These are phyloP conservation scores for Micrastur ruficollis DNA, from an alignment of 2,797 vertebrate genomes.

Conservation along the genomic window DNA sequence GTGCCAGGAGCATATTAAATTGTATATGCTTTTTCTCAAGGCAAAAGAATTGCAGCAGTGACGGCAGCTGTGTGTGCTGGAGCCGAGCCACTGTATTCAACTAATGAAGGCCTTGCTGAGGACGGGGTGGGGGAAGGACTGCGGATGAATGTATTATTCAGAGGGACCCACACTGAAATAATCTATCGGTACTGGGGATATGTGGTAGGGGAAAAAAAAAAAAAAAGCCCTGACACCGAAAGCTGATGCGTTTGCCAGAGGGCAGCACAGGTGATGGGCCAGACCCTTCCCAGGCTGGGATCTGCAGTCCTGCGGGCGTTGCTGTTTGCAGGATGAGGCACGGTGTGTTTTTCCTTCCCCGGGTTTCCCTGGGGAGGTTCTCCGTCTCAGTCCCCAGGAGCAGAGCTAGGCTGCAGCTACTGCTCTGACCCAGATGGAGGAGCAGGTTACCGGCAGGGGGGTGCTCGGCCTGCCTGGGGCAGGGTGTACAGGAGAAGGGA, in stretches of 20 bases:
- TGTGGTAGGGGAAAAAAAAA: neutral
- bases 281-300: neutral
- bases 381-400: neutral
- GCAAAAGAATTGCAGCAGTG: slow-evolving; percentile 65
- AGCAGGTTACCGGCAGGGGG: neutral
- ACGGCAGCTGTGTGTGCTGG: slow-evolving; percentile 70
- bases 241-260: neutral
- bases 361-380: neutral
- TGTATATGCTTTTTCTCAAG: slow-evolving; percentile 70
- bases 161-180: slow-evolving; percentile 13
- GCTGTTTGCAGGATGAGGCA: neutral
- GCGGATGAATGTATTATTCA: slow-evolving; percentile 54
- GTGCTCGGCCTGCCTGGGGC: neutral
- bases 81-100: slow-evolving; percentile 38
- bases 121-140: slow-evolving; percentile 52
- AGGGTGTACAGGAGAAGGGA: neutral
- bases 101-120: slow-evolving; percentile 26
- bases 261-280: neutral
- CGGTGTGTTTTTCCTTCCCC: neutral
- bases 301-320: accelerated
- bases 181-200: neutral
- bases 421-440: neutral
- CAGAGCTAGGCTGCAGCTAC: neutral
- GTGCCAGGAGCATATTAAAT: slow-evolving; percentile 71
- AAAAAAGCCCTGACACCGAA: neutral